A percentile compares a stretch with the other conserved stretches of the same genome.
Conservation (phyloP, 2,888 invertebrate genomes). For the Morpho helenor region DNA sequence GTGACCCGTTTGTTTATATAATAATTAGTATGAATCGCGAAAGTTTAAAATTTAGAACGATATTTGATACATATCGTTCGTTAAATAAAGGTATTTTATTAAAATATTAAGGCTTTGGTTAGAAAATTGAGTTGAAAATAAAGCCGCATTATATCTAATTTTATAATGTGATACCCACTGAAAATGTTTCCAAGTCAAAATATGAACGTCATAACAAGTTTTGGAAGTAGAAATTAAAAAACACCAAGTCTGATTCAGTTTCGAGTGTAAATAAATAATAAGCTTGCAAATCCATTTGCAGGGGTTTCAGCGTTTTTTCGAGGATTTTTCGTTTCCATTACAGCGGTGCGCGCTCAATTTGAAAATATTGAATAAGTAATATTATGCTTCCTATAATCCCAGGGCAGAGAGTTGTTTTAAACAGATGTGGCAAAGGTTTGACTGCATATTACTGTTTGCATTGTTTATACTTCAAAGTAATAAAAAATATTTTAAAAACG, state of each 20-base stretch:
- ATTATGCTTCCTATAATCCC: conserved; percentile 56
- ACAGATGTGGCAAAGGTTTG: conserved; percentile 7
- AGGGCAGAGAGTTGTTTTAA: conserved; percentile 40
- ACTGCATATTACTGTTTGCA: too few relatives aligned
- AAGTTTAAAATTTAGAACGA: too few relatives aligned
- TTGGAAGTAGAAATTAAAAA: conserved; percentile 20
- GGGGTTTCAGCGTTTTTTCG: conserved; percentile 52
- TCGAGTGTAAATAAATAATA: conserved; percentile 65
- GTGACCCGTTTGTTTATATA: too few relatives aligned
- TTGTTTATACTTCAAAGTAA: too few relatives aligned
- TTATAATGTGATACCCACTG: too few relatives aligned
- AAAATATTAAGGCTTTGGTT: too few relatives aligned
- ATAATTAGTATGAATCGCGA: too few relatives aligned
- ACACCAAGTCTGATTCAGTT: conserved; percentile 32
- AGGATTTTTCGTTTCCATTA: conserved; percentile 56
- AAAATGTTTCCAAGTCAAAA: conserved; percentile 3
- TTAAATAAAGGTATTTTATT: too few relatives aligned
- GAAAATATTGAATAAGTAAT: conserved; percentile 74
- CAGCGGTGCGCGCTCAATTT: conserved; percentile 65
- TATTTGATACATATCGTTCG: too few relatives aligned
- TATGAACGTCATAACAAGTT: conserved; percentile 13
- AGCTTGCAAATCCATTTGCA: conserved; percentile 65
- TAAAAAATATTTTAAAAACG: too few relatives aligned
- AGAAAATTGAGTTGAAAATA: too few relatives aligned
- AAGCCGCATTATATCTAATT: too few relatives aligned